These are phyloP conservation scores for Struthio camelus DNA, from an alignment of 2,113 vertebrate genomes.

Conservation along the genomic window DNA sequence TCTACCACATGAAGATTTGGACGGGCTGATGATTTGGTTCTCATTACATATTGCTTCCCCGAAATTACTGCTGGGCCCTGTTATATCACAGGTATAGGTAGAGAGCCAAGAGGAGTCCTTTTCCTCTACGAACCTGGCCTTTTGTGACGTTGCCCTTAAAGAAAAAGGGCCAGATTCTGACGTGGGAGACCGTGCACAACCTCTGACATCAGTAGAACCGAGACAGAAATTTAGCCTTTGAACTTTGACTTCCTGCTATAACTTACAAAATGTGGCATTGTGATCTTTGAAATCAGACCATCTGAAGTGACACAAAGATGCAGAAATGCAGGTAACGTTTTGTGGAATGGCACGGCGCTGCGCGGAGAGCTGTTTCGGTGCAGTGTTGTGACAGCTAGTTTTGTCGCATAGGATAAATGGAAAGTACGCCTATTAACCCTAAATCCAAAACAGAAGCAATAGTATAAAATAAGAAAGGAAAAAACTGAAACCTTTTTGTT, in stretches of 20 bases:
- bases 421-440: neutral
- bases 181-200: neutral
- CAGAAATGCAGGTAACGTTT: neutral
- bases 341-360: rapidly evolving
- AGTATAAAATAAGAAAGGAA: neutral
- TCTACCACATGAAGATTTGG: neutral
- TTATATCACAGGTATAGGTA: too few relatives aligned
- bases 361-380: neutral
- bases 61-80: neutral
- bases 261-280: neutral
- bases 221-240: neutral
- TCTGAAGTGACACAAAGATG: neutral
- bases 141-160: neutral
- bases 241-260: neutral
- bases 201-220: neutral
- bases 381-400: neutral
- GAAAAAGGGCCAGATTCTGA: neutral
- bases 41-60: rapidly evolving
- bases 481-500: neutral
- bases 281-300: neutral
- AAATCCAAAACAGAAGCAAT: neutral
- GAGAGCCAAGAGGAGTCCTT: neutral
- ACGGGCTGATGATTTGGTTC: neutral
- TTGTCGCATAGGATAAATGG: neutral
- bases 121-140: neutral